These are phyloP conservation scores for Eucriotettix oculatus DNA, from an alignment of 2,888 invertebrate genomes.

Conservation along the genomic window DNA sequence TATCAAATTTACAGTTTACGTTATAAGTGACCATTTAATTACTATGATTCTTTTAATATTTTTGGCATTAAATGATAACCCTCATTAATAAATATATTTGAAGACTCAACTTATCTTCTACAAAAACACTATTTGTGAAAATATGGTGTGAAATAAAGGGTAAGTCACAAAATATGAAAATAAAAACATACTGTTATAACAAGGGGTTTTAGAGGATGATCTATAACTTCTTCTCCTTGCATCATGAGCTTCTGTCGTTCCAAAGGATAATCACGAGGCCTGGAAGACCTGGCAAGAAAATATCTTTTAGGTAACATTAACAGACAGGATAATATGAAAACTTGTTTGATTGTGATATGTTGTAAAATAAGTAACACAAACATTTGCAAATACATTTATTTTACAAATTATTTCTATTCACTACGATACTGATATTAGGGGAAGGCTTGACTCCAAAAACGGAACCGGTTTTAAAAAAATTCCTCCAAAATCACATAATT, in stretches of 20 bases:
- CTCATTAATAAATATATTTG: neutral
- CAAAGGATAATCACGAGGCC: slow-evolving; percentile 6
- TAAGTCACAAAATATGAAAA: neutral
- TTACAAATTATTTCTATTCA: too few species aligned
- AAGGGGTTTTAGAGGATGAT: slow-evolving; percentile 41
- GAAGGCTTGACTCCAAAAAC: too few species aligned
- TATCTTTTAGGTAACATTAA: too few species aligned
- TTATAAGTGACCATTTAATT: slow-evolving; percentile 1
- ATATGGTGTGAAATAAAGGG: neutral
- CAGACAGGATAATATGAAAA: too few species aligned
- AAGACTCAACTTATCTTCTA: too few species aligned
- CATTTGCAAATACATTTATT: too few species aligned
- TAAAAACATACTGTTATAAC: slow-evolving; percentile 26
- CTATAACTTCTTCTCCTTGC: slow-evolving; percentile 25
- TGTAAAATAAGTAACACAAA: too few species aligned
- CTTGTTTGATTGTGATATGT: too few species aligned
- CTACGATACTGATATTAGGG: too few species aligned
- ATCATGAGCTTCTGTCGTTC: slow-evolving; percentile 9
- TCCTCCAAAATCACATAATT: too few species aligned
- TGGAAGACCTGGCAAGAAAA: slow-evolving; percentile 8
- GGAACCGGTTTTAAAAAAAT: too few species aligned
- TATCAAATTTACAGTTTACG: neutral
- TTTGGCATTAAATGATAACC: neutral
- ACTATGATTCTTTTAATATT: neutral
- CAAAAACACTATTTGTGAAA: too few species aligned